Evolutionary conservation across 2,113 vertebrate genomes (phyloP).

Genomic region (Oryzias javanicus): DNA sequence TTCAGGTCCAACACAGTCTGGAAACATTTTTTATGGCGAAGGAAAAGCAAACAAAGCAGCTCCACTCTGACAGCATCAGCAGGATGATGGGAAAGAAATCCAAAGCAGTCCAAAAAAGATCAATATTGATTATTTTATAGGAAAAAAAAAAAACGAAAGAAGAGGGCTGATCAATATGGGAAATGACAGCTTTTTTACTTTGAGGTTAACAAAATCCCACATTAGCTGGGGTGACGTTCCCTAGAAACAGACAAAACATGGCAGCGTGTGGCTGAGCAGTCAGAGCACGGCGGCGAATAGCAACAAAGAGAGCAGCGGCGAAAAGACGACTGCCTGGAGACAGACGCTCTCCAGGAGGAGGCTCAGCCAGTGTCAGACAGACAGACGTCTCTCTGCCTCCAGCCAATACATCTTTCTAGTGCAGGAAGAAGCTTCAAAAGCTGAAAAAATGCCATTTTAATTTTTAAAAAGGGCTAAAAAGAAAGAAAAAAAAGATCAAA

Average conservation of each 20-base stretch:
- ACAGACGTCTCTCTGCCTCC: slow-evolving; percentile 36
- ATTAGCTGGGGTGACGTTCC: background rate
- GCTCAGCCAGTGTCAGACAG: slow-evolving; percentile 32
- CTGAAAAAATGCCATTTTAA: slow-evolving; percentile 5
- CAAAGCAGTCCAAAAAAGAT: background rate
- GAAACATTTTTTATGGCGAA: slow-evolving; percentile 15
- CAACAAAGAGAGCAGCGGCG: slow-evolving; percentile 60
- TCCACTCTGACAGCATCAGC: slow-evolving; percentile 14
- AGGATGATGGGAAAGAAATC: background rate
- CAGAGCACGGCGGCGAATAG: slow-evolving; percentile 6
- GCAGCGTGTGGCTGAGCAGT: slow-evolving; percentile 30
- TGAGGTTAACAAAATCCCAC: background rate
- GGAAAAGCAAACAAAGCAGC: background rate
- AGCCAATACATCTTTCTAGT: slow-evolving; percentile 20
- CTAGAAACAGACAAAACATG: slow-evolving; percentile 14
- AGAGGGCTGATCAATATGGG: background rate
- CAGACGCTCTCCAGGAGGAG: slow-evolving; percentile 43
- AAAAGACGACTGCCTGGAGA: slow-evolving; percentile 62
- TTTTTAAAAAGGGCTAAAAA: background rate
- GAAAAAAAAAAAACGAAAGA: background rate
- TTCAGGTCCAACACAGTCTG: background rate
- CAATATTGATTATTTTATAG: slow-evolving; percentile 1
- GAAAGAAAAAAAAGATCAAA: background rate
- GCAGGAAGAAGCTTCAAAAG: background rate
- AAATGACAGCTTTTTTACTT: slow-evolving; percentile 5